A percentile compares a stretch with the other conserved stretches of the same genome.
These are phyloP conservation scores for Elephas maximus DNA, from an alignment of 2,113 vertebrate genomes.

Conservation along the genomic window DNA sequence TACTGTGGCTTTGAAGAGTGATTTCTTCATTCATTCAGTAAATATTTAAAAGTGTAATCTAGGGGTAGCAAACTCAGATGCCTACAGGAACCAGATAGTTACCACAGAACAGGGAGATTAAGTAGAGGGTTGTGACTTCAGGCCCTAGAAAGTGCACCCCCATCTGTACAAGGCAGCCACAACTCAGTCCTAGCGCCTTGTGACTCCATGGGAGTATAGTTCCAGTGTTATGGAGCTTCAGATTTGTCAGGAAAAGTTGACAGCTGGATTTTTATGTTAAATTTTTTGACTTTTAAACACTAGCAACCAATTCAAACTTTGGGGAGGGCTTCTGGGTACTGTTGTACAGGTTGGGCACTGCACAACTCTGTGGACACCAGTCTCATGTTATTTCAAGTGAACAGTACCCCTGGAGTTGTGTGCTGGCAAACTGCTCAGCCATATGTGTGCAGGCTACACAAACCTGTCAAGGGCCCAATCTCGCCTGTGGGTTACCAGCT, in stretches of 20 bases:
- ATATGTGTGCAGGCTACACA: accelerated
- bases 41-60: not conserved
- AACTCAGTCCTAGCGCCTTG: not conserved
- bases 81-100: not conserved
- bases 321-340: not conserved
- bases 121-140: accelerated
- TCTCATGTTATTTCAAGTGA: not conserved
- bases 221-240: not conserved
- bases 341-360: not conserved
- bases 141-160: accelerated
- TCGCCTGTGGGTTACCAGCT: not conserved
- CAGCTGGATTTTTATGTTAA: not conserved
- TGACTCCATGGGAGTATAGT: not conserved
- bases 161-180: accelerated
- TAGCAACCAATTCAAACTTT: not conserved
- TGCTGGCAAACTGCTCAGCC: not conserved
- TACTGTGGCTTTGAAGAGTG: not conserved
- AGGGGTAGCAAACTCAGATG: not conserved
- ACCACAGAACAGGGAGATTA: not conserved
- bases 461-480: not conserved
- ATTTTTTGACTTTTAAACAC: not conserved
- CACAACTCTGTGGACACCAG: not conserved
- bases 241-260: not conserved
- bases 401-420: accelerated
- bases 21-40: conserved; percentile 24